phyloP scores from a whole-genome alignment of 2,113 vertebrate genomes.

The Myrmecobius fasciatus region DNA sequence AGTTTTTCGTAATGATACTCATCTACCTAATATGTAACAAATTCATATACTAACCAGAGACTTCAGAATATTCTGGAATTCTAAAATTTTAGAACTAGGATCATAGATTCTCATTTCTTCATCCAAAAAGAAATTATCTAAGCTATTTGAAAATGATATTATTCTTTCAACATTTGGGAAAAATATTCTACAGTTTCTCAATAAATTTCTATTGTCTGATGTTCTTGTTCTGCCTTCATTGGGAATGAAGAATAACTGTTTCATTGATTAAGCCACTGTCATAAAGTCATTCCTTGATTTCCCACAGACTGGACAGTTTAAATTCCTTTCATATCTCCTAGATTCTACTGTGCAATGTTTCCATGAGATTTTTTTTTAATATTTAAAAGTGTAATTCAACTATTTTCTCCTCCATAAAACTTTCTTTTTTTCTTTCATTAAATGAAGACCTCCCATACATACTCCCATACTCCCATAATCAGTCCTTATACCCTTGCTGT shows the following conservation, averaged over 20 bases:
- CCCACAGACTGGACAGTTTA: background rate
- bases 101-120: background rate
- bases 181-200: background rate
- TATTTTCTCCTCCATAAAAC: background rate
- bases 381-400: background rate
- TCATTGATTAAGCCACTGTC: background rate
- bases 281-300: background rate
- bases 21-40: background rate
- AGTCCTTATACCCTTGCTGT: background rate
- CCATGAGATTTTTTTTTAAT: background rate
- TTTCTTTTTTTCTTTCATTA: background rate
- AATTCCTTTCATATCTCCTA: background rate
- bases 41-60: background rate
- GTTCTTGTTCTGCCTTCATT: background rate
- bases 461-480: no score
- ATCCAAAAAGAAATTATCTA: background rate
- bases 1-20: background rate
- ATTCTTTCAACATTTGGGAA: background rate
- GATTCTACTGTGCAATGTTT: background rate
- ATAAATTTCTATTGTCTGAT: background rate
- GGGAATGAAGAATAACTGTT: background rate
- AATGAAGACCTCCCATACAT: no score
- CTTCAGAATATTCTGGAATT: background rate
- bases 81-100: background rate
- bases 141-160: background rate